Percentiles rank a stretch among this genome's conserved stretches.
phyloP scores from a whole-genome alignment of 1,140 invertebrate species.

The Drepana arcuata region DNA sequence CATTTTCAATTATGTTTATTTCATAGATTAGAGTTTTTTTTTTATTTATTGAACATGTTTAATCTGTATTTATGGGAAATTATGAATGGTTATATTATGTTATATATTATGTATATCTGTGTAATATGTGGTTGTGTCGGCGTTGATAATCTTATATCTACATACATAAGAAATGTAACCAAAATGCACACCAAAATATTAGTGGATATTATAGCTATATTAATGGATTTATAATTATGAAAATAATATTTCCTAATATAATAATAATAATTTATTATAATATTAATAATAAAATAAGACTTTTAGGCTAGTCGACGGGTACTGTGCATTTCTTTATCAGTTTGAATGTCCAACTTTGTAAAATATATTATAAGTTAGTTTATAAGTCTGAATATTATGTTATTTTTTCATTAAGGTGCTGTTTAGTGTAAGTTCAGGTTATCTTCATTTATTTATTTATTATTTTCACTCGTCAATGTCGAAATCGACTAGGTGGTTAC shows the following conservation, averaged over 20 bases:
- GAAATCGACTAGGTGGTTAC: constrained; percentile 44
- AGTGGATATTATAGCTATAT: constrained; percentile 19
- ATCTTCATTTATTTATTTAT: constrained; percentile 26
- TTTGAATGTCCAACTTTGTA: constrained; percentile 63
- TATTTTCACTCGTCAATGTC: constrained; percentile 20
- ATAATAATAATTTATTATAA: constrained; percentile 19
- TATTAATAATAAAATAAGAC: no score
- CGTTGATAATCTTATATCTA: no score
- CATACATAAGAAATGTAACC: constrained; percentile 28
- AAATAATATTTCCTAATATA: constrained; percentile 18
- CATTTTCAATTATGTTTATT: no score
- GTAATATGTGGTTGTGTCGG: no score
- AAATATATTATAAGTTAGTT: constrained; percentile 43
- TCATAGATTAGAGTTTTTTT: constrained; percentile 16
- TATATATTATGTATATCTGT: constrained; percentile 11
- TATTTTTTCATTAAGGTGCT: constrained; percentile 30
- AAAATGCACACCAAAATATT: constrained; percentile 35
- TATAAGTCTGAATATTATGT: constrained; percentile 16
- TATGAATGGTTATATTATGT: constrained; percentile 13
- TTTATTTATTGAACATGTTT: constrained; percentile 10
- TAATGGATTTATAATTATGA: constrained; percentile 16
- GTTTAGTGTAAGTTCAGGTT: constrained; percentile 27
- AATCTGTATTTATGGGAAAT: constrained; percentile 24
- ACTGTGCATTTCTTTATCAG: constrained; percentile 53
- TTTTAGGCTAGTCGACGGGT: constrained; percentile 69